Percentiles rank a stretch among this genome's conserved stretches.
These are phyloP conservation scores for Petaurus breviceps DNA, from an alignment of 2,113 vertebrate genomes.

Conservation along the genomic window DNA sequence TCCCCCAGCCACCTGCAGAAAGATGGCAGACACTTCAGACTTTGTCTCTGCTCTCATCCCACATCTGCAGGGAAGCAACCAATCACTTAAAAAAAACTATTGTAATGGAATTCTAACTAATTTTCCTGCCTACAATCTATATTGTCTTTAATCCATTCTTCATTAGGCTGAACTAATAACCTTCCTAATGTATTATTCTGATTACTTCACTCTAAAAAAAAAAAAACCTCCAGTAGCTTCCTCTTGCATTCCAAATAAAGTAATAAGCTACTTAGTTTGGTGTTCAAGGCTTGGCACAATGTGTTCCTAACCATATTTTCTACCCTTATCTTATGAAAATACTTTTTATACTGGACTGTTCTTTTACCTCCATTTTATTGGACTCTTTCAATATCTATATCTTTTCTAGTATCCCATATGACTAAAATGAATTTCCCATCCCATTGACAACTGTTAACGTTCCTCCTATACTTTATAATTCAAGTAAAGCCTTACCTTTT, in stretches of 20 bases:
- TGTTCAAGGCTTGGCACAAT: not conserved
- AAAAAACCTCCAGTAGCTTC: not conserved
- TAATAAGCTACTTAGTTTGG: not conserved
- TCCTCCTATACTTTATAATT: not conserved
- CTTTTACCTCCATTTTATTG: not conserved
- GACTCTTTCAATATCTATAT: not conserved
- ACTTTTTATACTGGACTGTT: not conserved
- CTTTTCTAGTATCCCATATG: not conserved
- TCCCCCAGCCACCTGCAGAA: not conserved
- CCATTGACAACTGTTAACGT: not conserved
- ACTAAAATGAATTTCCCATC: not conserved
- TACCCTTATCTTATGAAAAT: not conserved
- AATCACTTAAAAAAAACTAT: not conserved
- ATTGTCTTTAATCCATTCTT: not conserved
- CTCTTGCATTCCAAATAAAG: not conserved
- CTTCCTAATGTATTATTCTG: not conserved
- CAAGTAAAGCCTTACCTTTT: not conserved
- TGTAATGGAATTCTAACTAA: not conserved
- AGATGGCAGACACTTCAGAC: not conserved
- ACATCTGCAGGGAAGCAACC: not conserved
- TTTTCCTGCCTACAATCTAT: not conserved
- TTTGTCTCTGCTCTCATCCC: rapidly evolving
- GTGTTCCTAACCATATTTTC: not conserved
- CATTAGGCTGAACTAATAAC: not conserved
- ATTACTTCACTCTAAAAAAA: not conserved